Conservation (phyloP, 1,140 invertebrate species). For the Lysiphlebus fabarum region DNA sequence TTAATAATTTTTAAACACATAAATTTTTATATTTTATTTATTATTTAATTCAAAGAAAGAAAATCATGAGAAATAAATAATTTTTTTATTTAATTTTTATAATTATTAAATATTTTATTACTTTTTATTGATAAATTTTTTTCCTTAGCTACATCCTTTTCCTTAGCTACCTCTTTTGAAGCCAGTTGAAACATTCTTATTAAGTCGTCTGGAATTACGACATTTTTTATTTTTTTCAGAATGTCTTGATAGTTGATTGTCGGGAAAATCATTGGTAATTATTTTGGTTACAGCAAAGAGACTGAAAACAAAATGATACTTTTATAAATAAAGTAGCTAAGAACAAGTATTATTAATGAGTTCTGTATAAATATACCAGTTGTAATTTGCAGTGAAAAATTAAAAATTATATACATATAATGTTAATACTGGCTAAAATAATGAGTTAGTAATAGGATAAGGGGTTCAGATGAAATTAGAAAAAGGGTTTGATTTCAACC, state of each 20-base stretch:
- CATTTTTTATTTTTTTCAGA: slow-evolving; percentile 5
- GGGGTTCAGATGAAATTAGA: background rate
- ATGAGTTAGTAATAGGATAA: slow-evolving; percentile 8
- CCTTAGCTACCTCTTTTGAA: too few relatives aligned
- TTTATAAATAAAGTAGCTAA: too few relatives aligned
- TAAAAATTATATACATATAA: slow-evolving; percentile 32
- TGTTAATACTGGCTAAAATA: slow-evolving; percentile 1
- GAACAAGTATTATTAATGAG: too few relatives aligned
- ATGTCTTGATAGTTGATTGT: slow-evolving; percentile 20
- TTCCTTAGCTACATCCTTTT: too few relatives aligned
- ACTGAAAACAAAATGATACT: too few relatives aligned
- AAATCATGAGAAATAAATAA: too few relatives aligned
- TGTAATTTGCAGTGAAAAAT: slow-evolving; percentile 39
- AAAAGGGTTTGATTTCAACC: too few relatives aligned
- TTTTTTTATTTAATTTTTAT: background rate
- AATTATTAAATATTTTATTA: slow-evolving; percentile 7
- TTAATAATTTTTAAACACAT: too few relatives aligned
- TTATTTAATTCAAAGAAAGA: too few relatives aligned
- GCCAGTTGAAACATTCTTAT: too few relatives aligned
- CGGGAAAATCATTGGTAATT: slow-evolving; percentile 17
- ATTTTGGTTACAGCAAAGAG: background rate
- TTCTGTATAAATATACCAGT: slow-evolving; percentile 12
- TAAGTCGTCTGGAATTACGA: slow-evolving; percentile 19
- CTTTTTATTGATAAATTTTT: background rate
- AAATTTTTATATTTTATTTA: too few relatives aligned